A percentile compares a stretch with the other conserved stretches of the same genome.
phyloP scores from a whole-genome alignment of 2,888 invertebrate genomes.

The Myopa tessellatipennis region DNA sequence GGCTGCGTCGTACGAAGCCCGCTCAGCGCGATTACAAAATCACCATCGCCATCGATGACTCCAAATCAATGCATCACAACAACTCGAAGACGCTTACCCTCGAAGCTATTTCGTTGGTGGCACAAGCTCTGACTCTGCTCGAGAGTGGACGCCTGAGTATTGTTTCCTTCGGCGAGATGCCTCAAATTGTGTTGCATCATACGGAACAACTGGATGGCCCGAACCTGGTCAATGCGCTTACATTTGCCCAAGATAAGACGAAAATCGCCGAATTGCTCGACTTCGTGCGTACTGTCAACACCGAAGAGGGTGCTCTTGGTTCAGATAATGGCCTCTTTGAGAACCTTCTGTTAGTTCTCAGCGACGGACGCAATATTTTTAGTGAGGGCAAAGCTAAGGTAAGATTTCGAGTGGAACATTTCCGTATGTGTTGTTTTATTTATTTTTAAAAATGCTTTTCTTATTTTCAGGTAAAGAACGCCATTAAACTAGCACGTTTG shows the following conservation, averaged over 20 bases:
- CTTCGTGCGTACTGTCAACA: constrained; percentile 77
- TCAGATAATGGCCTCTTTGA: constrained; percentile 67
- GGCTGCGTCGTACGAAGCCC: constrained; percentile 95
- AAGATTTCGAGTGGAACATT: neutral
- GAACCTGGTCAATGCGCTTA: constrained; percentile 81
- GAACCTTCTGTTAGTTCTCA: constrained; percentile 86
- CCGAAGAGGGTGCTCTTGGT: constrained; percentile 69
- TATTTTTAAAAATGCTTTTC: neutral
- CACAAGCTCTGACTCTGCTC: constrained; percentile 87
- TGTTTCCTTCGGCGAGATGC: constrained; percentile 88
- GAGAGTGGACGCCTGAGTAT: constrained; percentile 95
- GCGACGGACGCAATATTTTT: constrained; percentile 94
- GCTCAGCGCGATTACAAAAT: constrained; percentile 97
- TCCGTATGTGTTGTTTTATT: neutral
- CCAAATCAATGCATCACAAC: constrained; percentile 89
- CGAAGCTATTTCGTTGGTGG: constrained; percentile 92
- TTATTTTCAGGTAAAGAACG: constrained; percentile 73
- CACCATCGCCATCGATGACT: constrained; percentile 96
- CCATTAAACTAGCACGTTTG: constrained; percentile 83
- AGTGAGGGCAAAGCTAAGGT: constrained; percentile 86
- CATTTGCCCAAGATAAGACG: constrained; percentile 91
- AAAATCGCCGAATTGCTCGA: constrained; percentile 85
- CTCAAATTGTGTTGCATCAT: constrained; percentile 90
- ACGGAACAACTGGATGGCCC: constrained; percentile 85
- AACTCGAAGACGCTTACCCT: constrained; percentile 92